Percentiles rank a stretch among this genome's conserved stretches.
These are phyloP conservation scores for Aramus guarauna DNA, from an alignment of 2,113 vertebrate genomes.

Conservation along the genomic window DNA sequence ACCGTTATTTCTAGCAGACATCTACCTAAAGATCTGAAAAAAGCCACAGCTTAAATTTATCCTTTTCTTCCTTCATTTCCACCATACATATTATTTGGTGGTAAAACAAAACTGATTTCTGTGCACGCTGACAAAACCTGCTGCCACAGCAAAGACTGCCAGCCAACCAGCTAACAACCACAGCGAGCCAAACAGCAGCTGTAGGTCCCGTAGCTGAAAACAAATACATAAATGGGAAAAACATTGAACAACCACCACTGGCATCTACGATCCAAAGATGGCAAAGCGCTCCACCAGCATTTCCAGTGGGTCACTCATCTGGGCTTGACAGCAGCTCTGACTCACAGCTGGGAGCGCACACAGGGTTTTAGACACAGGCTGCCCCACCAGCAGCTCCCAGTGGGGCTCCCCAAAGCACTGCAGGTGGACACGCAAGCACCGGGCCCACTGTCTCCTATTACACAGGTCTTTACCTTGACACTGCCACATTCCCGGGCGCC, in stretches of 20 bases:
- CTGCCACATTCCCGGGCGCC: background rate
- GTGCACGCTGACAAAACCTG: background rate
- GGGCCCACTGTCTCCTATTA: background rate
- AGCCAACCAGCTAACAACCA: background rate
- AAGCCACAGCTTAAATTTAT: background rate
- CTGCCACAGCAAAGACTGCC: background rate
- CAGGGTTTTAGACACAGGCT: background rate
- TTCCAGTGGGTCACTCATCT: accelerated
- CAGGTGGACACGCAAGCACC: background rate
- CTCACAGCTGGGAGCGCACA: accelerated
- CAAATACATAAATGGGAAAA: background rate
- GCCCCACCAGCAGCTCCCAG: background rate
- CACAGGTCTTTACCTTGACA: background rate
- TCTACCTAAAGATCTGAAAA: background rate
- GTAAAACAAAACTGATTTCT: background rate
- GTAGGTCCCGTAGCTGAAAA: background rate
- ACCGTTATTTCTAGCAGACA: background rate
- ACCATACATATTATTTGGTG: background rate
- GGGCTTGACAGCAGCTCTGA: background rate
- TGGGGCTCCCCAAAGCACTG: background rate
- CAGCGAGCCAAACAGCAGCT: background rate
- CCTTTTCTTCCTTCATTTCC: background rate
- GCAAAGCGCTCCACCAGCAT: background rate
- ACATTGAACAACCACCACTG: background rate
- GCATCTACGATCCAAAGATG: background rate